Evolutionary conservation across 2,888 invertebrate species (phyloP), one percentile per base, ranked within the genome.

Genomic region (Tinea pellionella): DNA sequence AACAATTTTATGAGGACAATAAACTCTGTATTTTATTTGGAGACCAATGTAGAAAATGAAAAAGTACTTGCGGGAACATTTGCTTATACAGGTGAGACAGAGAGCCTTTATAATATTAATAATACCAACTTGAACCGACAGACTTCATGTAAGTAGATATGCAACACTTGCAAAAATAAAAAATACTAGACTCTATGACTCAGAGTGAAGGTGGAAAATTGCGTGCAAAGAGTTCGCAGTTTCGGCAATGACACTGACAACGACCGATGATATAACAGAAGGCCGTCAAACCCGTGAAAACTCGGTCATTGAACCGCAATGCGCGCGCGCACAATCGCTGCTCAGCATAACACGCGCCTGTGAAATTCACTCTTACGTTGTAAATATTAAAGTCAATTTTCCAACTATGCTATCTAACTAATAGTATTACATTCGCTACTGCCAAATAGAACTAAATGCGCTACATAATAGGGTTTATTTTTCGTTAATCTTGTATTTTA

Each of bases 161-260:
- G 30, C 32, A 32, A 32, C 12, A 32, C 7, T 32, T 16, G n/a
- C 15, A 32, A 57, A 32, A 32, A 32, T 15, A 57, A 32, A 32
- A 72, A 70, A 83, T 79, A 74, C 65, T 80, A 66, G 69, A 66
- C 72, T 65, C 65, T 77, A 70, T 70, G 47, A 63, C 30, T 63
- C 64, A 71, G 64, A 63, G 63, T 70, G 73, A 83, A 75, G 78
- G 73, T 69, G 68, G 68, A 81, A 77, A 80, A 81, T 78, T 68
- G 74, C 74, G 69, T 72, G 73, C 69, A 65, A 67, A 63, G 63
- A 65, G 66, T 64, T 67, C 71, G 74, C 69, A 69, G 74, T 80
- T 88, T 88, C 83, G 88, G 87, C 88, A 88, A 84, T 88, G 88
- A 87, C 88, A 88, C 84, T 86, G 87, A 86, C 85, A 80, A 76